Percentiles rank a stretch among this genome's conserved stretches.
Evolutionary conservation across 2,113 vertebrate genomes (phyloP).

Genomic region (Ascaphus truei): DNA sequence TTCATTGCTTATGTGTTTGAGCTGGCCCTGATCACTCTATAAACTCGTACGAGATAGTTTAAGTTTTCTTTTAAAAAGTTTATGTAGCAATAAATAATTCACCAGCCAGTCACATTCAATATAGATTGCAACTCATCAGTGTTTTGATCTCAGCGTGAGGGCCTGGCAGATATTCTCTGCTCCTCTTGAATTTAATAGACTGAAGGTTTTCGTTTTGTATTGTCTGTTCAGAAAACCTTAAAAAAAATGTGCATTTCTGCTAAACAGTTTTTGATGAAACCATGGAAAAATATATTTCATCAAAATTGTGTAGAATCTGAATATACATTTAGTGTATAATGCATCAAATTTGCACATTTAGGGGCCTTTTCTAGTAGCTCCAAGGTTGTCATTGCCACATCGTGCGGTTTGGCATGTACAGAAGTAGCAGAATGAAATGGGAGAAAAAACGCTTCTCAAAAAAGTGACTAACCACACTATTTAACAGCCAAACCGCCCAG

Average conservation of each 20-base stretch:
- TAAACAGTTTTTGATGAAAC: background rate
- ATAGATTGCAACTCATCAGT: slow-evolving; percentile 36
- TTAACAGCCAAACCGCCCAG: too few species aligned
- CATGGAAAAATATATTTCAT: background rate
- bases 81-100: slow-evolving; percentile 34
- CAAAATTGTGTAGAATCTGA: too few species aligned
- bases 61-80: slow-evolving; percentile 31
- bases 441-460: too few species aligned
- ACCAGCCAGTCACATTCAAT: slow-evolving; percentile 34
- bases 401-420: too few species aligned
- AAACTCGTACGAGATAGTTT: slow-evolving; percentile 6
- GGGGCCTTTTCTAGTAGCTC: too few species aligned
- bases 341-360: too few species aligned
- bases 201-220: slow-evolving; percentile 29
- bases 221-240: background rate
- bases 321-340: too few species aligned
- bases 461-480: too few species aligned
- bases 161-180: slow-evolving; percentile 23
- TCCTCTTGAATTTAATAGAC: slow-evolving; percentile 28
- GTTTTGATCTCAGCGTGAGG: slow-evolving; percentile 22
- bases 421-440: too few species aligned
- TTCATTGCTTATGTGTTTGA: slow-evolving; percentile 16
- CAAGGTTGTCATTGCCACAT: too few species aligned
- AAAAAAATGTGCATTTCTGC: background rate
- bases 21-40: slow-evolving; percentile 3